Percentiles rank a stretch among this genome's conserved stretches.
Conservation (phyloP, 2,888 invertebrate species). For the Erebia palarica region DNA sequence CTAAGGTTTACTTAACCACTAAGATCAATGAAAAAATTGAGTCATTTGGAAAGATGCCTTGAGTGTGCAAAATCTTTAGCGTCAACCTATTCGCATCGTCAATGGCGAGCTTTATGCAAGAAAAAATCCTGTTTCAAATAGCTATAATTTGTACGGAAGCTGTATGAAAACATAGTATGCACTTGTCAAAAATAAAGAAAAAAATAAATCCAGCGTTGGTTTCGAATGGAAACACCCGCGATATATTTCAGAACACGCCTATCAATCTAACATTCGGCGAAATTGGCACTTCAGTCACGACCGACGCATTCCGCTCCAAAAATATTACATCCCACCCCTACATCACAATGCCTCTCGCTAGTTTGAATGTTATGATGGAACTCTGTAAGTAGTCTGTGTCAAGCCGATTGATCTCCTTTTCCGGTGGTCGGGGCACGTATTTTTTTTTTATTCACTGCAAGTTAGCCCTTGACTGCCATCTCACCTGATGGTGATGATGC, state of each 20-base stretch:
- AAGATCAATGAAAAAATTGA: too few species aligned
- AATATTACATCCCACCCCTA: constrained; percentile 32
- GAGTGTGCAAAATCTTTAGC: too few species aligned
- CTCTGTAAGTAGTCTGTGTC: not conserved
- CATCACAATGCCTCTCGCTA: constrained; percentile 16
- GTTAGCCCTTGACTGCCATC: too few species aligned
- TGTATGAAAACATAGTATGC: not conserved
- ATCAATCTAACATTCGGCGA: constrained; percentile 35
- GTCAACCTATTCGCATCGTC: too few species aligned
- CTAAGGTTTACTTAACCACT: too few species aligned
- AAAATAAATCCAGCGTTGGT: not conserved
- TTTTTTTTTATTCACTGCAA: too few species aligned
- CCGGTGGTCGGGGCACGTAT: too few species aligned
- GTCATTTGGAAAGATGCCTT: too few species aligned
- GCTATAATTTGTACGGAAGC: not conserved
- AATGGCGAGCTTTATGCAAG: too few species aligned
- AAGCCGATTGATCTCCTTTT: too few species aligned
- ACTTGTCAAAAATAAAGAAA: constrained; percentile 8
- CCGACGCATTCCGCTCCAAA: constrained; percentile 24
- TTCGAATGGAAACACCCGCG: not conserved
- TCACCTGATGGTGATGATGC: too few species aligned
- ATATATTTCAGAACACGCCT: constrained; percentile 25
- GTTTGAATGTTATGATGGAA: constrained; percentile 22
- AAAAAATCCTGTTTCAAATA: not conserved
- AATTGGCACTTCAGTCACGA: constrained; percentile 33